Base-by-base conservation (phyloP, 2,113 vertebrate genomes). In the Pelobates fuscus region DNA sequence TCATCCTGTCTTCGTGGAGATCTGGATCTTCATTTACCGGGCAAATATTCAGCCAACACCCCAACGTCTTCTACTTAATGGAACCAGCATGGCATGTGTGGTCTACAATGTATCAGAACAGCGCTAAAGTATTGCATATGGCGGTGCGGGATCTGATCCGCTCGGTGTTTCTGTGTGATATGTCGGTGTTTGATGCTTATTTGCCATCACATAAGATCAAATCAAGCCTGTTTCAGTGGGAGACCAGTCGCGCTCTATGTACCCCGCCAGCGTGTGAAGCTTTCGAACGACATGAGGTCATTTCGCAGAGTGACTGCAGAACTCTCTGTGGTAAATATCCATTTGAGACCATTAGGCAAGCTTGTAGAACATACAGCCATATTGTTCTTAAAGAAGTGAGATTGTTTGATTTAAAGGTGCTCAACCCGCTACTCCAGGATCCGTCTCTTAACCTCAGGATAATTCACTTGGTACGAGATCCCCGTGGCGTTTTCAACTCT, bases 391-490 rank as follows among this genome's bases (percentile, higher is more conserved):
- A 99, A 80, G 94, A 94, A 77, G 95, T 97, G 41, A 88, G 97
- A 0, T 88, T 98, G 79, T 94, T 98, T 55, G 90, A 94, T 80
- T 82, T 98, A 78, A 90, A 92, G 46, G 88, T 89, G 0, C 93
- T 99, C 24, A 91, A 93, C 54, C 93, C 95, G 0, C 92, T 99
- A 23, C 82, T 99, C 29, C 86, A 62, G 3, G 97, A 99, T 84
- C 94, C 95, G 0, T 83, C 81, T 8, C 83, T 99, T 23, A 90
- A 98, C 67, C 85, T 99, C 69, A 93, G 89, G 79, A 92, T 99
- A 21, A 86, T 98, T 70, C 96, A 99, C 80, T 84, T 99, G 81
- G 93, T 98, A 0, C 90, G 97, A 0, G 97, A 99, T 72, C 97
- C 96, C 0, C 85, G 97, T 12, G 97, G 90, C 0, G 94, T 98